phyloP scores from a whole-genome alignment of 2,113 vertebrate species.

The Strigops habroptila region DNA sequence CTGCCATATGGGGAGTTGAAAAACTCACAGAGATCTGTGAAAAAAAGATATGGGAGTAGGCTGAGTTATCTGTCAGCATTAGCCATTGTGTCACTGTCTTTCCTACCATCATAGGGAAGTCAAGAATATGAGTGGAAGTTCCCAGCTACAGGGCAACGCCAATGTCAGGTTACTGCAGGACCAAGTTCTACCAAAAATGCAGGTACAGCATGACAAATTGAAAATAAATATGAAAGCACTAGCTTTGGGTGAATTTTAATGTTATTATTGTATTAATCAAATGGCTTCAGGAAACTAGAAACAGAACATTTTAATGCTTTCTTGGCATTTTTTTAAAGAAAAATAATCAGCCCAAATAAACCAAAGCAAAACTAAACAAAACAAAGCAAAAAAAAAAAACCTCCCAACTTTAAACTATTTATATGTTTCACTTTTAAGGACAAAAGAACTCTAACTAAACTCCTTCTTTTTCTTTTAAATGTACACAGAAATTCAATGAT shows the following conservation, averaged over 20 bases:
- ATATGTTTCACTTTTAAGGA: slow-evolving; percentile 50
- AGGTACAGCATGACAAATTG: neutral
- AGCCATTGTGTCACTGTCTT: neutral
- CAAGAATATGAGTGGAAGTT: slow-evolving; percentile 59
- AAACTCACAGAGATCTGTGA: neutral
- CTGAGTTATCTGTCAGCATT: neutral
- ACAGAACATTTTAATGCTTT: slow-evolving; percentile 28
- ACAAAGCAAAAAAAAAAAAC: neutral
- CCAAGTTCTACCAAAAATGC: slow-evolving; percentile 57
- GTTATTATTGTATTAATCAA: slow-evolving; percentile 38
- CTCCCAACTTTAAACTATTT: neutral
- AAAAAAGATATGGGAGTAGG: neutral
- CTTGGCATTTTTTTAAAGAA: neutral
- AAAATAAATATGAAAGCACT: slow-evolving; percentile 50
- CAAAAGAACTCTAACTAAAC: slow-evolving; percentile 52
- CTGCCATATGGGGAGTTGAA: neutral
- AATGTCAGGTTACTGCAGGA: slow-evolving; percentile 26
- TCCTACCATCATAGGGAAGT: neutral
- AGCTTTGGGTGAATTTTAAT: slow-evolving; percentile 36
- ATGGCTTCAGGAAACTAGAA: slow-evolving; percentile 43
- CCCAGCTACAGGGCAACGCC: slow-evolving; percentile 62
- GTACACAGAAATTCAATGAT: slow-evolving; percentile 99
- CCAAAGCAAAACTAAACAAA: slow-evolving; percentile 23
- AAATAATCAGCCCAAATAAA: slow-evolving; percentile 11
- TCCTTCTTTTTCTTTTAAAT: slow-evolving; percentile 53